phyloP scores from a whole-genome alignment of 2,888 invertebrate genomes.

The Polyommatus iphigenia region DNA sequence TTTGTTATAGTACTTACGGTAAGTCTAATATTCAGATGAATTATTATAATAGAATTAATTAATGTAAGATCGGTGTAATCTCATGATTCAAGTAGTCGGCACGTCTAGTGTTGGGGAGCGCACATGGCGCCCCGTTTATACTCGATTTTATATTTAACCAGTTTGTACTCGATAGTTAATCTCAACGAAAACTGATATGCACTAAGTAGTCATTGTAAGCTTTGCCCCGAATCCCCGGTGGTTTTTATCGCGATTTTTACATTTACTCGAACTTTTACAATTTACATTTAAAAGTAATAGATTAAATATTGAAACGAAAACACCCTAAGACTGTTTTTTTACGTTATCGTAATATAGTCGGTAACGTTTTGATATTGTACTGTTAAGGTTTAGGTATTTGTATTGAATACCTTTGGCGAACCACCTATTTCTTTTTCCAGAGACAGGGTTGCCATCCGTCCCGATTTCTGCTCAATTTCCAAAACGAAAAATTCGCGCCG shows the following conservation, averaged over 20 bases:
- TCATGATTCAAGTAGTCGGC: conserved; percentile 47
- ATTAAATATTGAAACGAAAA: conserved; percentile 54
- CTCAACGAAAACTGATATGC: conserved; percentile 12
- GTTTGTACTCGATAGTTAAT: conserved; percentile 17
- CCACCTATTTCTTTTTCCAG: conserved; percentile 32
- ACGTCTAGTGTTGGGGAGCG: conserved; percentile 42
- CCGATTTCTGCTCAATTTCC: conserved; percentile 26
- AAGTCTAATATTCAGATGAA: conserved; percentile 48
- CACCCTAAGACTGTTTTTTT: conserved; percentile 78
- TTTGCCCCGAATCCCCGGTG: not conserved
- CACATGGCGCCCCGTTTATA: conserved; percentile 41
- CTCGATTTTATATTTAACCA: conserved; percentile 37
- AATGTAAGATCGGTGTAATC: conserved; percentile 39
- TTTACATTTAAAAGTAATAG: conserved; percentile 69
- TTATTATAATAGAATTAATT: conserved; percentile 46
- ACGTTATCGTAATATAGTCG: conserved; percentile 71
- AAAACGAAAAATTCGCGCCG: not conserved
- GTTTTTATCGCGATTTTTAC: conserved; percentile 54
- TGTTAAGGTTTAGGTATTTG: conserved; percentile 64
- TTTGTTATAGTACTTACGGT: conserved; percentile 52
- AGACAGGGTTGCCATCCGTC: conserved; percentile 33
- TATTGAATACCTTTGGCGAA: conserved; percentile 41
- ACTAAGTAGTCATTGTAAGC: conserved; percentile 1
- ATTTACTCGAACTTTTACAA: conserved; percentile 61
- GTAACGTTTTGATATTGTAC: conserved; percentile 73